These are phyloP conservation scores for Bombus fervidus DNA, from an alignment of 1,140 invertebrate genomes.

Conservation along the genomic window DNA sequence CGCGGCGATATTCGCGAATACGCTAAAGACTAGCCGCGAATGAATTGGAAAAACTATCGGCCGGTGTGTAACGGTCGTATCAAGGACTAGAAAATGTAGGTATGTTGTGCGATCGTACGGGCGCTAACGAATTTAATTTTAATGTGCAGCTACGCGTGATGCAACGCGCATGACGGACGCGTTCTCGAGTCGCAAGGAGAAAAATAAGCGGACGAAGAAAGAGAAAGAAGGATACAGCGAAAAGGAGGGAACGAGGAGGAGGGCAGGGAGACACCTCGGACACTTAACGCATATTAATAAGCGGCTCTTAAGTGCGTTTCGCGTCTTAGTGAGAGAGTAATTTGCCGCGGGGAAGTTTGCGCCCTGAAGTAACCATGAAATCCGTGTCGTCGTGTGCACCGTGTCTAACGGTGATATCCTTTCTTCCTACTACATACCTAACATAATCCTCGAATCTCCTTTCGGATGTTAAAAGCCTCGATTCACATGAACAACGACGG, in stretches of 20 bases:
- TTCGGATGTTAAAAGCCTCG: neutral
- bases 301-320: slow-evolving; percentile 67
- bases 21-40: neutral
- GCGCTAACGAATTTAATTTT: slow-evolving; percentile 62
- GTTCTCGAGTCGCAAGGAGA: slow-evolving; percentile 49
- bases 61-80: neutral
- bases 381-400: slow-evolving; percentile 9
- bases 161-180: slow-evolving; percentile 61
- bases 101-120: slow-evolving; percentile 32
- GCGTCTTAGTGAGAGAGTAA: slow-evolving; percentile 60
- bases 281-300: slow-evolving; percentile 77
- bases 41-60: neutral
- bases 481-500: neutral
- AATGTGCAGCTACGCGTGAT: slow-evolving; percentile 60
- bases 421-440: neutral
- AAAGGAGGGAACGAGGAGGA: slow-evolving; percentile 59
- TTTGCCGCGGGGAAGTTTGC: slow-evolving; percentile 64
- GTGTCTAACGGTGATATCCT: slow-evolving; percentile 14
- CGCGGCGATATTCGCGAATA: neutral
- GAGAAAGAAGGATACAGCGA: slow-evolving; percentile 54
- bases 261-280: slow-evolving; percentile 67
- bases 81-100: slow-evolving; percentile 40
- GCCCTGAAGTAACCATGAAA: slow-evolving; percentile 55
- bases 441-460: neutral
- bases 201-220: slow-evolving; percentile 65